Evolutionary conservation across 1,140 invertebrate genomes (phyloP).

Genomic region (Drosophila funebris): DNA sequence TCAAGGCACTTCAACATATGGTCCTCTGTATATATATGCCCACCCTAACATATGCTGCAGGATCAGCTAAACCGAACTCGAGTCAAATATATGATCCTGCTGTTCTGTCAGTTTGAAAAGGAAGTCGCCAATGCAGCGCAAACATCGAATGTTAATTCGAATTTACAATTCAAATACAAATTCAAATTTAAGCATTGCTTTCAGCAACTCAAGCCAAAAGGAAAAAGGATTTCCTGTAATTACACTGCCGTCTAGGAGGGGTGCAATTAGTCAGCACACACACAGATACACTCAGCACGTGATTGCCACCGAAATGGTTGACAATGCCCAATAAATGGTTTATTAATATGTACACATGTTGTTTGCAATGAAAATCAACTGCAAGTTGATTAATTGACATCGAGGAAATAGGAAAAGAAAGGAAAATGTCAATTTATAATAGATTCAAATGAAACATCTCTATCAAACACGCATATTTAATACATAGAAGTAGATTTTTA

Average conservation of each 20-base stretch:
- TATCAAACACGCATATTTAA: neutral
- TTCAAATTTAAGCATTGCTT: constrained; percentile 21
- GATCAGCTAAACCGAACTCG: constrained; percentile 17
- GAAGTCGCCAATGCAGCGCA: constrained; percentile 34
- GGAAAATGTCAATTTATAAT: neutral
- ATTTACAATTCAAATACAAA: constrained; percentile 6
- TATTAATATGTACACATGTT: constrained; percentile 55
- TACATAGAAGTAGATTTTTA: neutral
- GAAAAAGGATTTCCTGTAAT: constrained; percentile 78
- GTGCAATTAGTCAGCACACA: constrained; percentile 59
- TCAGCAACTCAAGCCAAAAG: constrained; percentile 31
- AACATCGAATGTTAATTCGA: constrained; percentile 22
- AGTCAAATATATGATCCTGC: constrained; percentile 39
- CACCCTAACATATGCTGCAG: constrained; percentile 52
- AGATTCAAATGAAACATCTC: neutral
- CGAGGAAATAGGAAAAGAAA: constrained; percentile 13
- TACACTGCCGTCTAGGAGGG: constrained; percentile 46
- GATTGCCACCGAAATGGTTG: constrained; percentile 30
- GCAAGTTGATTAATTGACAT: constrained; percentile 54
- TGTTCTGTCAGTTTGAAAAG: constrained; percentile 49
- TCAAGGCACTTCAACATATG: constrained; percentile 41
- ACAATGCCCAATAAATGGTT: constrained; percentile 31
- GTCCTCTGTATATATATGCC: neutral
- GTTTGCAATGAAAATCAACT: constrained; percentile 29
- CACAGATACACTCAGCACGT: constrained; percentile 34